These are phyloP conservation scores for Axinella damicornis DNA, from an alignment of 37 sponge, comb jelly and placozoan species.

Conservation along the genomic window DNA sequence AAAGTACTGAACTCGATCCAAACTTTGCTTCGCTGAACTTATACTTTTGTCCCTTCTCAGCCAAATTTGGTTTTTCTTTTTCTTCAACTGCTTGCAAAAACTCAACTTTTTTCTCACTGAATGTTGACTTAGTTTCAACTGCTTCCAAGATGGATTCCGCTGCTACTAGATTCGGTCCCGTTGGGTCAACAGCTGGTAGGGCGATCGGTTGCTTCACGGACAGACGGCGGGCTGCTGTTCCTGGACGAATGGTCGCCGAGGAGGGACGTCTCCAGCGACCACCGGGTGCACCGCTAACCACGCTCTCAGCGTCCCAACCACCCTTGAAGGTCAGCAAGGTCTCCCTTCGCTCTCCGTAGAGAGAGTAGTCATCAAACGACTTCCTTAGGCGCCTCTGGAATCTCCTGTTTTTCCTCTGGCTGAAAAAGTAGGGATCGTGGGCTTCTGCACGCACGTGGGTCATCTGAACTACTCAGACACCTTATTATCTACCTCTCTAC, in stretches of 20 bases:
- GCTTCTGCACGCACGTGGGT: neutral
- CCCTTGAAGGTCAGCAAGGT: conserved; percentile 22
- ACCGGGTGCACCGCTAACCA: neutral
- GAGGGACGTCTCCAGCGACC: neutral
- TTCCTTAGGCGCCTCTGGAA: conserved; percentile 38
- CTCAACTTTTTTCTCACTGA: conserved; percentile 15
- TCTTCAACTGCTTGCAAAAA: conserved; percentile 42
- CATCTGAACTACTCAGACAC: neutral
- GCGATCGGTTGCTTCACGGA: neutral
- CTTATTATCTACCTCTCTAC: no score
- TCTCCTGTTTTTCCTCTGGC: conserved; percentile 29
- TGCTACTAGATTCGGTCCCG: conserved; percentile 34
- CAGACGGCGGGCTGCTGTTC: neutral
- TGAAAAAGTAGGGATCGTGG: conserved; percentile 38
- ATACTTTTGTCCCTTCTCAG: conserved; percentile 20
- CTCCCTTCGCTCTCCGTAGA: conserved; percentile 54
- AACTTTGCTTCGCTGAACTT: conserved; percentile 61
- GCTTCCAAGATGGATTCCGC: neutral
- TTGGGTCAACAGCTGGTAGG: conserved; percentile 22
- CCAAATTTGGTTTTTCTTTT: neutral
- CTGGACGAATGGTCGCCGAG: neutral
- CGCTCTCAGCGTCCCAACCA: neutral
- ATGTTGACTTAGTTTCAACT: neutral
- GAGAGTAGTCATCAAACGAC: conserved; percentile 23
- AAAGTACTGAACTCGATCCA: conserved; percentile 45